Evolutionary conservation across 2,888 invertebrate genomes (phyloP).

Genomic region (Lepidonotus clava): DNA sequence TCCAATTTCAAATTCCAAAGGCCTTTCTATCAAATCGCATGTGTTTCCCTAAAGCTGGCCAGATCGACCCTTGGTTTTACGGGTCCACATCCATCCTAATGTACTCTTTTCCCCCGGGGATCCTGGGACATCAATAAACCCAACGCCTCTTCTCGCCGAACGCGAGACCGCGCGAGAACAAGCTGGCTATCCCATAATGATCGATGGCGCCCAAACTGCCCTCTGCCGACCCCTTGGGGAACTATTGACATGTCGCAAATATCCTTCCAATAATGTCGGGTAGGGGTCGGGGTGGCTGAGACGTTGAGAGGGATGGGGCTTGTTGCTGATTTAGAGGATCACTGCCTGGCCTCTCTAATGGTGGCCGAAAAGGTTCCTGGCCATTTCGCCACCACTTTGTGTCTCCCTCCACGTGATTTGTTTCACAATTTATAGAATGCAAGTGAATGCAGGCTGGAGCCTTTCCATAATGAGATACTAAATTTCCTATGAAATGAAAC

Average conservation of each 20-base stretch:
- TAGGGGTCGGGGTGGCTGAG: neutral
- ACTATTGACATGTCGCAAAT: slow-evolving; percentile 24
- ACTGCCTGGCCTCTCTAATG: neutral
- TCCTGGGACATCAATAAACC: neutral
- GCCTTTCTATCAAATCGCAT: too few species aligned
- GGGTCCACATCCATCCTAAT: too few species aligned
- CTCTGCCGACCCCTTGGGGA: neutral
- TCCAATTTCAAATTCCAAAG: too few species aligned
- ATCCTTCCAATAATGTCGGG: neutral
- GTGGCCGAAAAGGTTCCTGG: neutral
- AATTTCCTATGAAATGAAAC: neutral
- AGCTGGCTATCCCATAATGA: neutral
- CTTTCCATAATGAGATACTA: neutral
- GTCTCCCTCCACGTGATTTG: neutral
- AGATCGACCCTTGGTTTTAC: too few species aligned
- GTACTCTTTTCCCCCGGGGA: too few species aligned
- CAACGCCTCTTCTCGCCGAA: neutral
- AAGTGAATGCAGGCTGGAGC: too few species aligned
- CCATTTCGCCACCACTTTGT: neutral
- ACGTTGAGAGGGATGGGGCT: neutral
- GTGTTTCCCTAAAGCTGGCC: too few species aligned
- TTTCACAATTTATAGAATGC: too few species aligned
- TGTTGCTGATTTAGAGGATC: neutral
- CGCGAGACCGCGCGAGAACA: neutral
- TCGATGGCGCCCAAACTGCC: neutral